These are phyloP conservation scores for Pocillopora meandrina DNA, from an alignment of 92 coral and sea anemone species.

Conservation along the genomic window DNA sequence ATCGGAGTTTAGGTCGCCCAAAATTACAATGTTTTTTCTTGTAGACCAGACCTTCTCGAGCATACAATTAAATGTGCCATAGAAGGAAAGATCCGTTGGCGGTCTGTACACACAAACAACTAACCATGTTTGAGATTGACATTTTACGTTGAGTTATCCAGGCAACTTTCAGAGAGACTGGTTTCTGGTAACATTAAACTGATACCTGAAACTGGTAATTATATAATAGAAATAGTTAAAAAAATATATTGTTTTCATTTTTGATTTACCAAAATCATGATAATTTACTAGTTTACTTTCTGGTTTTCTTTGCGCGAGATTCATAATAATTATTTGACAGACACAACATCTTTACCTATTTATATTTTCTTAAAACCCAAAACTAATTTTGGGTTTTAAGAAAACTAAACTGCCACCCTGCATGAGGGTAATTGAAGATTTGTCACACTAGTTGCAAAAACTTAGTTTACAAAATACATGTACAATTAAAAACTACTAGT, in stretches of 20 bases:
- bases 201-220: neutral
- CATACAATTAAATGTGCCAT: neutral
- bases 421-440: neutral
- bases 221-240: neutral
- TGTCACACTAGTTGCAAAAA: neutral
- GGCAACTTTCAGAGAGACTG: neutral
- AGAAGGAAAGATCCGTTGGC: conserved; percentile 15
- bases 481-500: neutral
- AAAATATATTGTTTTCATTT: neutral
- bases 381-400: no score
- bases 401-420: no score
- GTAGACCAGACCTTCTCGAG: conserved; percentile 29
- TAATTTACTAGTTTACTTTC: neutral
- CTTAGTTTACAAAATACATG: neutral
- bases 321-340: neutral
- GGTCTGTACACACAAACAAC: neutral
- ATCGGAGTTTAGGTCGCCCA: conserved; percentile 22
- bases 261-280: neutral
- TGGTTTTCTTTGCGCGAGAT: conserved; percentile 15
- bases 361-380: no score
- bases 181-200: conserved; percentile 4
- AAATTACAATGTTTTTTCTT: conserved; percentile 12
- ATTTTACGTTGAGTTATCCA: conserved; percentile 5
- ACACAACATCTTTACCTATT: neutral
- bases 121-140: conserved; percentile 8